Evolutionary conservation across 1,140 invertebrate genomes (phyloP).

Genomic region (Diorhabda carinulata): DNA sequence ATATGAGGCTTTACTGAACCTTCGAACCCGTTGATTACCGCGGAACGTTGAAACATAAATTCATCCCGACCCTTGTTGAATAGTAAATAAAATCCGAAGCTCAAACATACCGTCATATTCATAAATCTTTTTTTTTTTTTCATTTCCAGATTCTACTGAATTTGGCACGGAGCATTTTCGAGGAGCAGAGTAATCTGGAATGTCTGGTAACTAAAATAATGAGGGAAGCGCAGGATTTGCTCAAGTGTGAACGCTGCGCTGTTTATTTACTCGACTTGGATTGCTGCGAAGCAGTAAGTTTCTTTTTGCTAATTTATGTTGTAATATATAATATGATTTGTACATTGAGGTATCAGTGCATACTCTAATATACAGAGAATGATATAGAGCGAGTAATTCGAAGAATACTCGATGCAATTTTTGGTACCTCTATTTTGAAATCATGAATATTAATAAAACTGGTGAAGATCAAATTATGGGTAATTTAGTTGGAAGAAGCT

Average conservation of each 20-base stretch:
- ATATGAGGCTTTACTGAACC: no score
- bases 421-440: no score
- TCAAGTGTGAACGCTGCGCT: slow-evolving; percentile 89
- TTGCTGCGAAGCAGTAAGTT: slow-evolving; percentile 77
- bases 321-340: not conserved
- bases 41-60: no score
- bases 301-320: not conserved
- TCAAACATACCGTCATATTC: slow-evolving; percentile 10
- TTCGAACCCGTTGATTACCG: no score
- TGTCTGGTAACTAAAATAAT: slow-evolving; percentile 94
- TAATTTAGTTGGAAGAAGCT: no score
- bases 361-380: no score
- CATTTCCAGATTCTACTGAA: slow-evolving; percentile 72
- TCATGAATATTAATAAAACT: no score
- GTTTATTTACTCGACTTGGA: slow-evolving; percentile 85
- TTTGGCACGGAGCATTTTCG: slow-evolving; percentile 83
- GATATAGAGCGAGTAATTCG: no score
- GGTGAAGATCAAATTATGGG: no score
- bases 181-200: slow-evolving; percentile 90
- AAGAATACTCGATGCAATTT: no score
- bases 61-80: not conserved
- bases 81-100: not conserved
- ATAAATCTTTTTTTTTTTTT: slow-evolving; percentile 29
- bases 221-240: slow-evolving; percentile 86
- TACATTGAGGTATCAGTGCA: not conserved